Base-by-base conservation (phyloP, 2,797 vertebrate species). In the Rhabdophis nuchalis region DNA sequence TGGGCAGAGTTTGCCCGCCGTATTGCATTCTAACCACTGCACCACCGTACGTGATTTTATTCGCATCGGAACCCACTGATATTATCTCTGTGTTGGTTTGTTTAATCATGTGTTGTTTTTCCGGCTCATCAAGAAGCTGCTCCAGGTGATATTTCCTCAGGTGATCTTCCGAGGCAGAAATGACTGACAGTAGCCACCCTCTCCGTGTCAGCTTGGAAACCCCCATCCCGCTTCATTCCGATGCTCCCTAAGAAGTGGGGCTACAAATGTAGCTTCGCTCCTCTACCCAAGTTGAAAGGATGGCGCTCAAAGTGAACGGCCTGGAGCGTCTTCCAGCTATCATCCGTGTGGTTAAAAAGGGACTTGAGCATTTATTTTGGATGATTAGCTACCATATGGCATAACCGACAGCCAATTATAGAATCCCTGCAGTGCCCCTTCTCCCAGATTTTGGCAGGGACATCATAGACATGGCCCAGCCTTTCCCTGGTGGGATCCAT, bases 331-430 rank as follows among this genome's bases (percentile, higher is more conserved):
- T 94, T 92, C 82, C 82, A 94, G 90, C 58, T 90, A 87, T 92
- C 0, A 77, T 95, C 93, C 87, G 95, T 96, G 90, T 90, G 95
- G 92, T 60, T 60, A 61, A 93, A 95, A 96, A 91, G 25, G 91
- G 8, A 10, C 61, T 58, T 25, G 53, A n/a, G 2, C 29, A 86
- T 54, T 94, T 94, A 87, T 32, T 92, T 92, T 89, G 25, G 86
- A 90, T 93, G 92, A 46, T 91, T 90, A 16, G 0, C 46, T 93
- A 93, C 91, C 10, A 12, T 25, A 50, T 90, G 53, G 91, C 53
- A 90, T 90, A 52, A 85, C 50, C 96, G 93, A 94, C 93, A 96
- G 88, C 68, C 50, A 96, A 54, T 96, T 95, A 93, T 86, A 82
- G 95, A 95, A 3, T 92, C 94, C 86, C 87, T 93, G 5, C 89